Evolutionary conservation across 2,797 vertebrate genomes (phyloP).

Genomic region (Echeneis naucrates): DNA sequence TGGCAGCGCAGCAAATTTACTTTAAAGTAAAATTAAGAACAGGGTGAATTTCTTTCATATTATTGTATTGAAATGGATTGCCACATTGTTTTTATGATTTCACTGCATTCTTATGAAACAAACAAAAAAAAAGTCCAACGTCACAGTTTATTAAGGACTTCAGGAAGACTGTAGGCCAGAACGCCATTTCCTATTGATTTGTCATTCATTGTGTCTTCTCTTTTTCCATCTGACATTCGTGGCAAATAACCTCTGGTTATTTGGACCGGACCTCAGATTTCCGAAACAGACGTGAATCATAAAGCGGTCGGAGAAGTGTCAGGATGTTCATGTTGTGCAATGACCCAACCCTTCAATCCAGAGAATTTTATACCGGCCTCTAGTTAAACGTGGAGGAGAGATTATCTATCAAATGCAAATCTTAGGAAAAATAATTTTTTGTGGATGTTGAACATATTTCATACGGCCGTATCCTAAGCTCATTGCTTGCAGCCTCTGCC

Average conservation of each 20-base stretch:
- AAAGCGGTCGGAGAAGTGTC: constrained; percentile 70
- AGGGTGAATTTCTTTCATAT: no score
- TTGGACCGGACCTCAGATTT: constrained; percentile 58
- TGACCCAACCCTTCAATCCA: constrained; percentile 58
- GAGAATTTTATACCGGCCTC: constrained; percentile 59
- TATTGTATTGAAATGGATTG: not conserved
- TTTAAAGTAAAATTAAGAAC: constrained; percentile 19
- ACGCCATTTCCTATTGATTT: constrained; percentile 42
- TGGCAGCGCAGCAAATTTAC: constrained; percentile 4
- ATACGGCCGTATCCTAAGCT: constrained; percentile 31
- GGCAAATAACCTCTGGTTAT: constrained; percentile 57
- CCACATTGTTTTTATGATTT: not conserved
- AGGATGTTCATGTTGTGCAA: constrained; percentile 67
- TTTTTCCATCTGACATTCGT: constrained; percentile 34
- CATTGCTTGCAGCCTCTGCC: constrained; percentile 14
- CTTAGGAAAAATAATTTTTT: no score
- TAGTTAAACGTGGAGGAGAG: constrained; percentile 59
- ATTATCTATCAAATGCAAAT: constrained; percentile 53
- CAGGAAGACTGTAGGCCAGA: not conserved
- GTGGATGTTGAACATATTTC: constrained; percentile 52
- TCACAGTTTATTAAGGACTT: no score
- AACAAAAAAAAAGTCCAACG: no score
- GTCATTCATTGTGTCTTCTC: constrained; percentile 30
- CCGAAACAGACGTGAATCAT: constrained; percentile 75
- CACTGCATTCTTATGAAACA: not conserved